Evolutionary conservation across 2,113 vertebrate species (phyloP).

Genomic region (Zosterops lateralis): DNA sequence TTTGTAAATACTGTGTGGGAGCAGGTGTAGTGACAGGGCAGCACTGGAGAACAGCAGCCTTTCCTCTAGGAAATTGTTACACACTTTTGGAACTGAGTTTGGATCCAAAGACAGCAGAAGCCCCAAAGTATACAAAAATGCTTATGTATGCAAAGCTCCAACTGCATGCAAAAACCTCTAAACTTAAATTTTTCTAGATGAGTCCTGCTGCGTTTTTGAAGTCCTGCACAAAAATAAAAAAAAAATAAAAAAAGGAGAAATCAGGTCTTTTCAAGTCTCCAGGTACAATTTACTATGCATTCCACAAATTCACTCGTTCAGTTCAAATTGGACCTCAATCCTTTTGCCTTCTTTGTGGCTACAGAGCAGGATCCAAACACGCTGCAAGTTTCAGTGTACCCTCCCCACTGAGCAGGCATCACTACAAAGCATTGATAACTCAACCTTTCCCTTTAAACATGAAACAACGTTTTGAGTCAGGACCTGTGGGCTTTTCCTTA

Average conservation of each 20-base stretch:
- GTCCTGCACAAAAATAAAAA: neutral
- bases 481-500: slow-evolving; percentile 17
- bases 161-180: neutral
- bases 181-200: neutral
- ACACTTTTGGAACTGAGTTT: neutral
- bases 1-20: neutral
- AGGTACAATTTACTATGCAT: neutral
- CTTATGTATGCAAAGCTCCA: neutral
- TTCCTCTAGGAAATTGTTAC: neutral
- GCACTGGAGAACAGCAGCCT: neutral
- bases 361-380: neutral
- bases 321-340: slow-evolving; percentile 1
- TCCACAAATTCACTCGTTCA: neutral
- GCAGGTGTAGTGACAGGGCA: neutral
- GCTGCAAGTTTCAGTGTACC: neutral
- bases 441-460: slow-evolving; percentile 44
- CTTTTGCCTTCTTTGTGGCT: neutral
- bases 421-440: neutral
- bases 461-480: slow-evolving; percentile 15
- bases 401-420: neutral
- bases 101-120: neutral
- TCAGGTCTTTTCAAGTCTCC: neutral
- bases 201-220: neutral
- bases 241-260: neutral
- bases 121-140: neutral